phyloP scores from a whole-genome alignment of 2,113 vertebrate species.

The Hemiscyllium ocellatum region DNA sequence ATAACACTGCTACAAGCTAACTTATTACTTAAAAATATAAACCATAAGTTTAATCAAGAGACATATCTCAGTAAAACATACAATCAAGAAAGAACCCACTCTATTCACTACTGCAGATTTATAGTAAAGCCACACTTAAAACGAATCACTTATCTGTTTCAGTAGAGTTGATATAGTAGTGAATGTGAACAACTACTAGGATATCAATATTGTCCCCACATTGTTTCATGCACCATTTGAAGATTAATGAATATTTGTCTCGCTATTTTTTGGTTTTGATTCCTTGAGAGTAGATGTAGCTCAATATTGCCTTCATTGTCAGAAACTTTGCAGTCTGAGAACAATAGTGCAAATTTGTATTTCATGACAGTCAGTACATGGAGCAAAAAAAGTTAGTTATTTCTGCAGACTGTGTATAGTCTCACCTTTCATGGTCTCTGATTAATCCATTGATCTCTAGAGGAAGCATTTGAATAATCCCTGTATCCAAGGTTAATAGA shows the following conservation, averaged over 20 bases:
- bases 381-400: background rate
- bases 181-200: background rate
- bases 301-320: background rate
- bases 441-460: background rate
- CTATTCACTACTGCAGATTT: too few relatives aligned
- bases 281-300: background rate
- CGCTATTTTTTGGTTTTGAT: background rate
- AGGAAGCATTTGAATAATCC: background rate
- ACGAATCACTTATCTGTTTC: too few relatives aligned
- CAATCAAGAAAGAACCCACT: too few relatives aligned
- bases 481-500: background rate
- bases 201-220: background rate
- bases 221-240: background rate
- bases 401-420: background rate
- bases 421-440: background rate
- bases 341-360: background rate
- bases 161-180: background rate
- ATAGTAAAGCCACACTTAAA: too few relatives aligned
- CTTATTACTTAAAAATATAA: too few relatives aligned
- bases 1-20: too few relatives aligned
- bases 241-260: background rate
- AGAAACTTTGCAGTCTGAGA: background rate
- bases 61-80: too few relatives aligned
- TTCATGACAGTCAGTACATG: background rate
- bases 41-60: too few relatives aligned